Evolutionary conservation across 2,888 invertebrate genomes (phyloP).

Genomic region (Cosmorhoe ocellata): DNA sequence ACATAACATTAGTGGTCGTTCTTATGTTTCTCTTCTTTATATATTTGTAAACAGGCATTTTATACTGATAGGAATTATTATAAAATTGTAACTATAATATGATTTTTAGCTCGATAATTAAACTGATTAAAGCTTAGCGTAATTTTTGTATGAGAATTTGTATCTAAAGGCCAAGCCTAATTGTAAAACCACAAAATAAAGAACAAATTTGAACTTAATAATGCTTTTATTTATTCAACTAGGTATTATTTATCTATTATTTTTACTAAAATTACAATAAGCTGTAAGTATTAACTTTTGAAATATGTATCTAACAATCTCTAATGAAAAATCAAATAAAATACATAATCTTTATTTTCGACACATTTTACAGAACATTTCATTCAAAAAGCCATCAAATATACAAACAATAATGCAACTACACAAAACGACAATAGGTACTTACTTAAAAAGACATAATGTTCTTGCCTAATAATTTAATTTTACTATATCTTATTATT

Average conservation of each 20-base stretch:
- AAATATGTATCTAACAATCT: no score
- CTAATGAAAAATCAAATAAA: no score
- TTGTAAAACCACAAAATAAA: slow-evolving; percentile 26
- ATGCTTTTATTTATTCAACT: neutral
- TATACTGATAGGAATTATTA: neutral
- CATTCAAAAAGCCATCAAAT: slow-evolving; percentile 34
- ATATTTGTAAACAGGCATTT: slow-evolving; percentile 1
- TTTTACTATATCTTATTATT: no score
- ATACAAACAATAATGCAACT: slow-evolving; percentile 35
- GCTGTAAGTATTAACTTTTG: no score
- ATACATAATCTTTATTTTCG: slow-evolving; percentile 22
- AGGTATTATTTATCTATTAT: no score
- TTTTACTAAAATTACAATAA: no score
- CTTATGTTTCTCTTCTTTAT: no score
- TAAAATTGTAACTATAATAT: slow-evolving; percentile 15
- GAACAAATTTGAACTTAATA: slow-evolving; percentile 8
- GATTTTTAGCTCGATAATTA: slow-evolving; percentile 9
- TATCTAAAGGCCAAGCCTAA: slow-evolving; percentile 35
- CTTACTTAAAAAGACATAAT: no score
- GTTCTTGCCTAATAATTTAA: no score
- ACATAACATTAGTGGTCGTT: no score
- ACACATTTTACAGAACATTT: slow-evolving; percentile 23
- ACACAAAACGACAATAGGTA: neutral
- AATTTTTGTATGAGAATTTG: slow-evolving; percentile 34
- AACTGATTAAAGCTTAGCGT: slow-evolving; percentile 22